Conservation (phyloP, 35 echinoderm and acorn worm genomes). For the Anneissia japonica region DNA sequence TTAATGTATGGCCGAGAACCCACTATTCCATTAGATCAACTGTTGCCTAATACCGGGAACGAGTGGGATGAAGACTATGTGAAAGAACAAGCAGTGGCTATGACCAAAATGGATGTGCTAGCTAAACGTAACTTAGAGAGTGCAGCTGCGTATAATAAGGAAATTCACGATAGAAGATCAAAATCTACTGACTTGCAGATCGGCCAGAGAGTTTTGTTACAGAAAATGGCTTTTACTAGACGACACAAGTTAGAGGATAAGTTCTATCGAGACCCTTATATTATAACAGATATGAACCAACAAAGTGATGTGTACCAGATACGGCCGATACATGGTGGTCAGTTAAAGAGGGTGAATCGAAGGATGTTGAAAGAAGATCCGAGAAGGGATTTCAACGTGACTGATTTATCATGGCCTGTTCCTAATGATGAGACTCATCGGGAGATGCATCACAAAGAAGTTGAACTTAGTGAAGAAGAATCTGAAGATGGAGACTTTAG, state of each 20-base stretch:
- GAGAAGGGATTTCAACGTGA: neutral
- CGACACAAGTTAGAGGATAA: slow-evolving; percentile 22
- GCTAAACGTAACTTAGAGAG: neutral
- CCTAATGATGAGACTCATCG: too few species aligned
- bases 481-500: too few species aligned
- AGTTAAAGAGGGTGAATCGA: slow-evolving; percentile 14
- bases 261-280: neutral
- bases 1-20: slow-evolving; percentile 27
- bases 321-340: slow-evolving; percentile 6
- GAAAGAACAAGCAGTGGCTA: neutral
- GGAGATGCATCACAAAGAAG: too few species aligned
- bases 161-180: neutral
- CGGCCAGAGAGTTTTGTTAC: neutral
- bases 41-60: neutral
- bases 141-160: neutral
- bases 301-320: slow-evolving; percentile 20
- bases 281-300: neutral
- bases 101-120: neutral
- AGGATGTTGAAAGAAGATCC: neutral
- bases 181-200: neutral
- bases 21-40: neutral
- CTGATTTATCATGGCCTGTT: too few species aligned
- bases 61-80: neutral
- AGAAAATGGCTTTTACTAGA: neutral
- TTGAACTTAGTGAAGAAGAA: too few species aligned